Base-by-base conservation (phyloP, 2,888 invertebrate species). In the Aplocera efformata region DNA sequence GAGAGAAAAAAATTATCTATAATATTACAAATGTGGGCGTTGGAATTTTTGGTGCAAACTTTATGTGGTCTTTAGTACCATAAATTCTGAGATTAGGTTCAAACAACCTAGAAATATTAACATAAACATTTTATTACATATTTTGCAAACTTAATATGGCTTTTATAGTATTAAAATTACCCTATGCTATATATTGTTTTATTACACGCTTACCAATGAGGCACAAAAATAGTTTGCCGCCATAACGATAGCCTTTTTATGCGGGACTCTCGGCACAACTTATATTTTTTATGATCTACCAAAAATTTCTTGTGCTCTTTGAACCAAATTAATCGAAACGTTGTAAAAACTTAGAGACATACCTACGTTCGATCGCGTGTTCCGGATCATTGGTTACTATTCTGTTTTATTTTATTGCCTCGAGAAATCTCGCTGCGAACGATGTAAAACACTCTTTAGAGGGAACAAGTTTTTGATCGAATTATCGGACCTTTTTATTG, bases 301-400 rank as follows among this genome's bases (percentile, higher is more conserved):
- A 65, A 39, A 61, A 69, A 72, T 77, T 74, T 74, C 72, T 72
- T 72, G 67, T 78, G 80, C 78, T 83, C 81, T 81, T 79, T 82
- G 80, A 82, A 82, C 79, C 80, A 75, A 73, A 78, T 78, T 72
- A 65, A 76, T 75, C 70, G 75, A 76, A 72, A 63, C 61, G 54
- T 53, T 50, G 68, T 72, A 76, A 78, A 79, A 78, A 78, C 46
- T 46, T 45, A 62, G 51, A 62, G 66, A 60, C 60, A 65, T 64
- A 75, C 69, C 68, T 69, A 70, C 61, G 46, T 53, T 54, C 54
- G 67, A 72, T 77, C 68, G 76, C 77, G 65, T 72, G 76, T 67
- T 70, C 55, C 71, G 74, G 73, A 70, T 72, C 74, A 71, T 51
- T 69, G 71, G 63, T 56, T 67, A 58, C 52, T 60, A 64, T 53